Conservation (phyloP, 1,140 invertebrate species). For the Metaphire vulgaris region DNA sequence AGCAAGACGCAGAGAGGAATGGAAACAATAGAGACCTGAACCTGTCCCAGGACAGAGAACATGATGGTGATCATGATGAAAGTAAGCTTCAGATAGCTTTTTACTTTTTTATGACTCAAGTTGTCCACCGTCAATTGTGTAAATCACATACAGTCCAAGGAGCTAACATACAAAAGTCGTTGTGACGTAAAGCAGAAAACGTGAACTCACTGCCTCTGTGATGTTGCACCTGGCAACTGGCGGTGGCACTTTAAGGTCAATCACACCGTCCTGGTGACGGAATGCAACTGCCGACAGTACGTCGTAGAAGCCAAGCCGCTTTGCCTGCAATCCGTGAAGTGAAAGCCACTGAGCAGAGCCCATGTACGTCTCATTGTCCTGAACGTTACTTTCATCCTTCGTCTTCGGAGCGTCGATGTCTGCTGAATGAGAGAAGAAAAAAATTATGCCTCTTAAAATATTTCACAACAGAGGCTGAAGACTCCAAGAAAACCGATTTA, state of each 20-base stretch:
- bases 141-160: no score
- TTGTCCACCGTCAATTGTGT: no score
- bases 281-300: slow-evolving; percentile 48
- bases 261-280: slow-evolving; percentile 49
- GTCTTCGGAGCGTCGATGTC: neutral
- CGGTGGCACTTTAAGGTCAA: slow-evolving; percentile 42
- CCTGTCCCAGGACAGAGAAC: no score
- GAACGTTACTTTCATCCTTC: slow-evolving; percentile 5
- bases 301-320: slow-evolving; percentile 47
- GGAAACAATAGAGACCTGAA: no score
- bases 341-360: slow-evolving; percentile 48
- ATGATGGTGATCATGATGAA: no score
- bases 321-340: slow-evolving; percentile 44
- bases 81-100: no score
- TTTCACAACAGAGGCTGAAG: no score
- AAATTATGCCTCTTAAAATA: neutral
- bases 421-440: neutral
- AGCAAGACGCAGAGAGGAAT: no score
- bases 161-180: no score
- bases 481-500: no score
- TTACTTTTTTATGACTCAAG: no score
- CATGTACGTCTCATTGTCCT: slow-evolving; percentile 45
- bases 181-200: no score
- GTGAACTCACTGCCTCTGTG: slow-evolving; percentile 46
- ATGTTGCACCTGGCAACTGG: slow-evolving; percentile 32